Percentiles rank a stretch among this genome's conserved stretches.
Conservation (phyloP, 1,140 invertebrate genomes). For the Pogonognathellus flavescens region DNA sequence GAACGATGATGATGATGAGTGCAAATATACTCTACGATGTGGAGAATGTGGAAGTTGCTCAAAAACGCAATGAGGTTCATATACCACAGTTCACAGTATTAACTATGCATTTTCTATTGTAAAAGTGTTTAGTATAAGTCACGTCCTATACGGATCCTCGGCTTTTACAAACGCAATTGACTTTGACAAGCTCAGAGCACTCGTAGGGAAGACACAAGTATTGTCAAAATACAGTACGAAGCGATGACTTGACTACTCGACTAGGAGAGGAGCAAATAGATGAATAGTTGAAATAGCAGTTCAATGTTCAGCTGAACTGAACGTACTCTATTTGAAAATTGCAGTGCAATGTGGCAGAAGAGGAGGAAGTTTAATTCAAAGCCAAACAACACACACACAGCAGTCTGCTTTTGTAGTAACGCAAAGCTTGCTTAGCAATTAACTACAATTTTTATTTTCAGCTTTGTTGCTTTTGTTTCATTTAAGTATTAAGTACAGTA, state of each 20-base stretch:
- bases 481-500: too few species aligned
- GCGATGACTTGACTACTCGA: not conserved
- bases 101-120: not conserved
- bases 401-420: not conserved
- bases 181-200: not conserved
- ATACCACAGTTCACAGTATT: not conserved
- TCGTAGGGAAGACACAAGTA: not conserved
- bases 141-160: not conserved
- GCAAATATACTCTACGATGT: not conserved
- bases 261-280: not conserved
- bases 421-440: conserved; percentile 1
- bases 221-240: conserved; percentile 18
- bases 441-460: conserved; percentile 3
- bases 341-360: not conserved
- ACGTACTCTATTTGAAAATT: not conserved
- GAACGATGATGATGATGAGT: not conserved
- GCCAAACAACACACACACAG: too few species aligned
- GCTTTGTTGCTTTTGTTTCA: too few species aligned
- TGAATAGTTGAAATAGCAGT: not conserved
- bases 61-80: not conserved
- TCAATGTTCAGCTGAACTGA: conserved; percentile 1
- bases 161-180: not conserved
- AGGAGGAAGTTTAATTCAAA: too few species aligned
- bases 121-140: not conserved
- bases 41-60: too few species aligned